Percentiles rank a stretch among this genome's conserved stretches.
Evolutionary conservation across 2,888 invertebrate genomes (phyloP).

Genomic region (Papilio protenor): DNA sequence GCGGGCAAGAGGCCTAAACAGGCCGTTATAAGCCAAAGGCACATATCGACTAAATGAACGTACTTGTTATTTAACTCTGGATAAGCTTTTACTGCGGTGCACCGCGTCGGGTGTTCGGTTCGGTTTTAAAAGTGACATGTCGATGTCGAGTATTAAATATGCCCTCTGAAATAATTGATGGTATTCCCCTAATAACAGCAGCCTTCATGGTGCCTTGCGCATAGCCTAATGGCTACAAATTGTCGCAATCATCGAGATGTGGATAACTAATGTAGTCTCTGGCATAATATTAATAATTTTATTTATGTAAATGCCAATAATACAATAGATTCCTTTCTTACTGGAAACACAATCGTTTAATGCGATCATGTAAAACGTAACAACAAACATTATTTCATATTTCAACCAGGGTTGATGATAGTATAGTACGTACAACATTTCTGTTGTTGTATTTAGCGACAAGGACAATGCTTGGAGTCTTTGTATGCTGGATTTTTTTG

Average conservation of each 20-base stretch:
- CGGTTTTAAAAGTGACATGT: slow-evolving; percentile 58
- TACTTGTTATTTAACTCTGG: not conserved
- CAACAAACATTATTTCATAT: not conserved
- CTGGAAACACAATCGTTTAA: not conserved
- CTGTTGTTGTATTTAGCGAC: too few relatives aligned
- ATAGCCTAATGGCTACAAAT: slow-evolving; percentile 75
- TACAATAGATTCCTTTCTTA: slow-evolving; percentile 41
- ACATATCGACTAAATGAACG: slow-evolving; percentile 59
- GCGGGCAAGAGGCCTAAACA: slow-evolving; percentile 75
- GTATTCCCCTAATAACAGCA: slow-evolving; percentile 79
- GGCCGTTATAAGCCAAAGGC: slow-evolving; percentile 79
- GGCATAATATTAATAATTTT: slow-evolving; percentile 57
- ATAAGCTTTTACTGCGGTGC: slow-evolving; percentile 37
- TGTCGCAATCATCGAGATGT: slow-evolving; percentile 78
- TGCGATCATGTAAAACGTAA: not conserved
- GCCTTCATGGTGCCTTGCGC: slow-evolving; percentile 81
- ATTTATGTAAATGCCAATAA: slow-evolving; percentile 57
- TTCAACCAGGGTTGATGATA: not conserved
- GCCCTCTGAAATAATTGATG: slow-evolving; percentile 71
- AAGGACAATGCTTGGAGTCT: not conserved
- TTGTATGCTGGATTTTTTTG: too few relatives aligned
- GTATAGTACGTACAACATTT: not conserved
- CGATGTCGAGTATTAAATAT: slow-evolving; percentile 74
- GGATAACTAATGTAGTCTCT: slow-evolving; percentile 69
- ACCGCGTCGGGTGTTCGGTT: slow-evolving; percentile 51